Evolutionary conservation across 2,113 vertebrate genomes (phyloP), one percentile per base, ranked within the genome.

Genomic region (Sceloporus tristichus): DNA sequence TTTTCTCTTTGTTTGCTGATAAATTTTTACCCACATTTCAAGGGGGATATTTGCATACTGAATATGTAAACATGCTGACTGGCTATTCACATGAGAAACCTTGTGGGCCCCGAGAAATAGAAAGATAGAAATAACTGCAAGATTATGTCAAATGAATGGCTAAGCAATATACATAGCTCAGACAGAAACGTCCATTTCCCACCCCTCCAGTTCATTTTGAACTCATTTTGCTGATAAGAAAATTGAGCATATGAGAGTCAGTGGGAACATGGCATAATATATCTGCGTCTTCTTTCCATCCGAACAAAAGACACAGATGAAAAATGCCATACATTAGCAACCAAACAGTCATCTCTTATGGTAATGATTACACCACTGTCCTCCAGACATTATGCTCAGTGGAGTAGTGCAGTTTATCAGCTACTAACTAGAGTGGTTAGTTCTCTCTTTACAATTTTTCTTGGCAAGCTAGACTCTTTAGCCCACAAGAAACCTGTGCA

Each of bases 1-100:
- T 91, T 92, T 92, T 87, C 85, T 90, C 88, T 92, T 92, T 95
- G 88, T 82, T 90, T 91, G 91, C 92, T 91, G 92, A 91, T 92
- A 80, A 92, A 94, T 94, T 95, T 62, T 91, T 62, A 77, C 87
- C 87, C 84, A 89, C 91, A 90, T 92, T 84, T 82, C 59, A 4
- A 14, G 13, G 89, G 85, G 92, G 82, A 85, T 89, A 89, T 91
- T 89, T 91, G 86, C 88, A 91, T 89, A 68, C 77, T 86, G 75
- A 82, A 59, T 78, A 16, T 87, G 84, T 89, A 84, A 93, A 91
- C 87, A 91, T 89, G 85, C 53, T 90, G n/a, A n/a, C 76, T 80
- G 66, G 88, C 86, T 85, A 78, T 87, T 91, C 86, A 75, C 81
- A 92, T 75, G 79, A 80, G 71, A 91, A 94, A 87, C 16, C 82